Conservation (phyloP, 2,113 vertebrate genomes). For the Urocynchramus pylzowi region DNA sequence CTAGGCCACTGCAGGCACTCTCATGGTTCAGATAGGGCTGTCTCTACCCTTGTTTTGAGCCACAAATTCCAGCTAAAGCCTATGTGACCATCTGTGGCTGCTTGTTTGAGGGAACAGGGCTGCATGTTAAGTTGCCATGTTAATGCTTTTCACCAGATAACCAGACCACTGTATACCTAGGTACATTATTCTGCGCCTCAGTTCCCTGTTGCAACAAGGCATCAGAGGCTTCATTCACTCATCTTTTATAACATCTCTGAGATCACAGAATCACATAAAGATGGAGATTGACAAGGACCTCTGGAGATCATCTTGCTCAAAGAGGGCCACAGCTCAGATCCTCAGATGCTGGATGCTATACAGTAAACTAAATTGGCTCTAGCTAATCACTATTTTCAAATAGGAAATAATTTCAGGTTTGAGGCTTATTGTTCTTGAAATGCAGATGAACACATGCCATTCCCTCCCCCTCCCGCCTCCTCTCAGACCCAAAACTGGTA, state of each 20-base stretch:
- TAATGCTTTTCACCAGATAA: not conserved
- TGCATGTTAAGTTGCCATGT: not conserved
- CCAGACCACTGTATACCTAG: not conserved
- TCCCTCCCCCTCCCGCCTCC: constrained; percentile 7
- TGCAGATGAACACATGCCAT: not conserved
- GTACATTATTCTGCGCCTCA: not conserved
- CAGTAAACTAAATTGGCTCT: not conserved
- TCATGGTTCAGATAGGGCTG: not conserved
- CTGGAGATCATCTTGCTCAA: not conserved
- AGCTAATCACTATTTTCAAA: constrained; percentile 14
- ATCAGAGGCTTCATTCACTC: not conserved
- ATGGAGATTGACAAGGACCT: not conserved
- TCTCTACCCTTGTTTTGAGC: not conserved
- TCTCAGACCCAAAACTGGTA: not conserved
- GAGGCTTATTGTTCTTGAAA: constrained; percentile 30
- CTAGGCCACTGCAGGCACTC: not conserved
- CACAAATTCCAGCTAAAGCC: not conserved
- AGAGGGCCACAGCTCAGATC: not conserved
- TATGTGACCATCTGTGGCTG: not conserved
- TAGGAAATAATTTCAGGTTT: constrained; percentile 20
- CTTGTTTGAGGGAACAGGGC: not conserved
- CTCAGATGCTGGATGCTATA: not conserved
- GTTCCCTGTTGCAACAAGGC: not conserved
- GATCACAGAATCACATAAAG: not conserved
- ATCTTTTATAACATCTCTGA: not conserved